Conservation (phyloP, 1,140 invertebrate genomes). For the Drosophila saltans region DNA sequence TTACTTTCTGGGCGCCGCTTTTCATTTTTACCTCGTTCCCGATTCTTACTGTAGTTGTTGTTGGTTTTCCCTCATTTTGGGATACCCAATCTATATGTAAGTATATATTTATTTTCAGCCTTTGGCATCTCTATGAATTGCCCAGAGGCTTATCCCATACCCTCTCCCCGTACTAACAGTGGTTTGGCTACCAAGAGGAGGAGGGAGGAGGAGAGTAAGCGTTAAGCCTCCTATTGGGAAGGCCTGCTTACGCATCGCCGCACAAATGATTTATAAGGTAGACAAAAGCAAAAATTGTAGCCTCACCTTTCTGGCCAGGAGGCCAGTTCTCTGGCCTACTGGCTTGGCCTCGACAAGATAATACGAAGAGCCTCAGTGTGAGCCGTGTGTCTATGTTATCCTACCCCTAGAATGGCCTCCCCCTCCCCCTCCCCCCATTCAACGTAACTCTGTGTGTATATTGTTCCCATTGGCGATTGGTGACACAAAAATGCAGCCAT, state of each 20-base stretch:
- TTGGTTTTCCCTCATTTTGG: conserved; percentile 10
- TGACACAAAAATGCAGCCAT: conserved; percentile 79
- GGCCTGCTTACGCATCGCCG: conserved; percentile 66
- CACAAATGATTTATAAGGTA: conserved; percentile 79
- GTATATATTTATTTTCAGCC: conserved; percentile 70
- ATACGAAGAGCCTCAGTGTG: conserved; percentile 6
- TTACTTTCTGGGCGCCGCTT: conserved; percentile 70
- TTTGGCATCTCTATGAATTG: conserved; percentile 23
- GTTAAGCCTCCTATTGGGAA: conserved; percentile 50
- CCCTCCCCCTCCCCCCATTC: neutral
- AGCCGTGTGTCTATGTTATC: neutral
- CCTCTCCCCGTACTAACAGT: neutral
- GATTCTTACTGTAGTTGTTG: neutral
- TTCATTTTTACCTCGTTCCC: conserved; percentile 76
- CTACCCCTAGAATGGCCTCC: neutral
- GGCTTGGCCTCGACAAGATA: conserved; percentile 14
- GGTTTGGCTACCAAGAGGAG: neutral
- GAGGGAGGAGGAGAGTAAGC: neutral
- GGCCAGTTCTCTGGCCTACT: conserved; percentile 4
- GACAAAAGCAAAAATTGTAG: conserved; percentile 72
- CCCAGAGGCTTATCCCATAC: conserved; percentile 47
- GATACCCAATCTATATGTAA: conserved; percentile 5
- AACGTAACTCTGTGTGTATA: neutral
- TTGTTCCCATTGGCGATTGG: conserved; percentile 16
- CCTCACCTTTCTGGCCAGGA: conserved; percentile 36